Conservation (phyloP, 1,140 invertebrate genomes). For the Drosophila sp. region DNA sequence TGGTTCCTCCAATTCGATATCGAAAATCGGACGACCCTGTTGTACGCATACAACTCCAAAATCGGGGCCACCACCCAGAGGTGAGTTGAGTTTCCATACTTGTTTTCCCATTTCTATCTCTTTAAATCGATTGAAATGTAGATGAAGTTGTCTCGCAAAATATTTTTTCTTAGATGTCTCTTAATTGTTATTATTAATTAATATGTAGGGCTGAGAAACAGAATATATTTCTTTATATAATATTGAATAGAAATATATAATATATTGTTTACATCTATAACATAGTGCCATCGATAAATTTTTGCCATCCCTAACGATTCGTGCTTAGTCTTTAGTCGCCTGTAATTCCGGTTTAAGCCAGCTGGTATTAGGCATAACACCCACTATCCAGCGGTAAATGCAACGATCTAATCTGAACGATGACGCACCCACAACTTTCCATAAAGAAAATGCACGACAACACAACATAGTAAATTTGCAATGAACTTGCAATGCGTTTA, state of each 20-base stretch:
- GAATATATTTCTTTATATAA: too few relatives aligned
- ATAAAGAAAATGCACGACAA: conserved; percentile 18
- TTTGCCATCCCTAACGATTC: conserved; percentile 21
- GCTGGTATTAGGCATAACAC: conserved; percentile 32
- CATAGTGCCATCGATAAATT: background rate
- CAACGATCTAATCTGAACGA: conserved; percentile 61
- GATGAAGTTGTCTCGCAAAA: too few relatives aligned
- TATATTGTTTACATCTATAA: background rate
- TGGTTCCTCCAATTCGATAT: conserved; percentile 58
- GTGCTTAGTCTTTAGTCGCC: conserved; percentile 20
- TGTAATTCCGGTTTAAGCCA: conserved; percentile 53
- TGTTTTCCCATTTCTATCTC: too few relatives aligned
- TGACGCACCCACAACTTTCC: conserved; percentile 52
- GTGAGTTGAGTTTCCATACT: conserved; percentile 56
- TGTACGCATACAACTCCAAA: conserved; percentile 74
- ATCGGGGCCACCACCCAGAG: conserved; percentile 75
- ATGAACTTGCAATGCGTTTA: conserved; percentile 37
- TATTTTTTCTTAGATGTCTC: too few relatives aligned
- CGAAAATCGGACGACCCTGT: conserved; percentile 76
- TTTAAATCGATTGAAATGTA: too few relatives aligned
- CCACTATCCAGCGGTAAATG: conserved; percentile 38
- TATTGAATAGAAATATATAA: too few relatives aligned
- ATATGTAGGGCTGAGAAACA: too few relatives aligned
- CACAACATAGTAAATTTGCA: conserved; percentile 26
- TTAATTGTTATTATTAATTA: too few relatives aligned